A percentile compares a stretch with the other conserved stretches of the same genome.
Evolutionary conservation across 2,797 vertebrate genomes (phyloP).

Genomic region (Hippopotamyrus pictus): DNA sequence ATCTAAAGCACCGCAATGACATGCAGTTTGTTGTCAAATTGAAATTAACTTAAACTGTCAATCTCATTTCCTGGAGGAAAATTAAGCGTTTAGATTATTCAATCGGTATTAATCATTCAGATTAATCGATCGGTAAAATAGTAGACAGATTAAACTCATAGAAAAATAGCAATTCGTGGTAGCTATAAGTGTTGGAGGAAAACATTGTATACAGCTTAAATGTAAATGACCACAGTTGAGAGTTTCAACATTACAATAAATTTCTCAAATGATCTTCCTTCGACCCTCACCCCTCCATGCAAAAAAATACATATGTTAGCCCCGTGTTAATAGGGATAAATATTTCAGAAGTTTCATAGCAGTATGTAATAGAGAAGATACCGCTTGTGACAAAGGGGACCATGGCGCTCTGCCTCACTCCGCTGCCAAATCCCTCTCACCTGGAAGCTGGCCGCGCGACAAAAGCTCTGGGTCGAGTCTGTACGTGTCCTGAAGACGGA

Average conservation of each 20-base stretch:
- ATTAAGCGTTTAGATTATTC: neutral
- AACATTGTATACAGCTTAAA: neutral
- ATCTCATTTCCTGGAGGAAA: neutral
- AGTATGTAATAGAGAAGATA: neutral
- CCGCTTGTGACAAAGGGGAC: neutral
- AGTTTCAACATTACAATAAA: neutral
- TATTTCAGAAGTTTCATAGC: neutral
- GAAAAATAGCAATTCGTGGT: neutral
- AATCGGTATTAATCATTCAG: neutral
- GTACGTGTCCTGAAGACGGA: constrained; percentile 96
- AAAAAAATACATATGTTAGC: neutral
- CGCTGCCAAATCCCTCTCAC: constrained; percentile 45
- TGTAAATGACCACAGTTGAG: neutral
- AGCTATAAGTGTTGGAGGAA: neutral
- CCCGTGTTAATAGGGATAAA: neutral
- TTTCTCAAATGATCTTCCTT: neutral
- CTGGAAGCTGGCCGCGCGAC: constrained; percentile 82
- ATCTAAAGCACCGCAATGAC: neutral
- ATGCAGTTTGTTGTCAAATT: neutral
- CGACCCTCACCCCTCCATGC: neutral
- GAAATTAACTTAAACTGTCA: neutral
- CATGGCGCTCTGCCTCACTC: neutral
- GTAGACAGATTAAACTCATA: neutral
- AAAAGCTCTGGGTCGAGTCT: constrained; percentile 84
- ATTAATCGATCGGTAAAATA: neutral